These are phyloP conservation scores for Astatotilapia flaviijosephi DNA, from an alignment of 2,113 vertebrate species.

Conservation along the genomic window DNA sequence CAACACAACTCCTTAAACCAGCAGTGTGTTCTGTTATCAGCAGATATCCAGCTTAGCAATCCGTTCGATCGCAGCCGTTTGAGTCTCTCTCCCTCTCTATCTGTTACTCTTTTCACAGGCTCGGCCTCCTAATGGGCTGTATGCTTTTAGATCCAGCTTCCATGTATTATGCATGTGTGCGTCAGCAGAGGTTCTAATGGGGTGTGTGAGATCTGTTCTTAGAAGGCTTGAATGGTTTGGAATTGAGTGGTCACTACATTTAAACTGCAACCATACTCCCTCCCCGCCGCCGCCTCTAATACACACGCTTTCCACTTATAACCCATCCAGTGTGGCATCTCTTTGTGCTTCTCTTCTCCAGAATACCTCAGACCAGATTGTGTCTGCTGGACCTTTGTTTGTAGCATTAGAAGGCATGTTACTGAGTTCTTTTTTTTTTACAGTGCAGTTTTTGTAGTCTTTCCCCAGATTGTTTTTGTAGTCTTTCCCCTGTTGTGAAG, in stretches of 20 bases:
- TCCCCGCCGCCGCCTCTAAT: neutral
- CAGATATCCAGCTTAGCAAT: neutral
- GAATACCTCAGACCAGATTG: neutral
- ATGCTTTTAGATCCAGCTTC: slow-evolving; percentile 63
- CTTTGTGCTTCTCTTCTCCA: neutral
- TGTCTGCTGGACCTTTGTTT: neutral
- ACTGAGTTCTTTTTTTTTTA: neutral
- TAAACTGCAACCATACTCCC: slow-evolving; percentile 21
- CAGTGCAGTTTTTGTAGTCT: neutral
- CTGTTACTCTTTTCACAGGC: neutral
- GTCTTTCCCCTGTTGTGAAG: neutral
- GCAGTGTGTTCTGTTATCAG: slow-evolving; percentile 9
- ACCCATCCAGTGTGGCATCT: neutral
- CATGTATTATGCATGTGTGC: slow-evolving; percentile 73
- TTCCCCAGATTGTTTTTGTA: neutral
- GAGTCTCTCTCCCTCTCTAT: slow-evolving; percentile 14
- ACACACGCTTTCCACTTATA: neutral
- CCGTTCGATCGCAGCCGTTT: neutral
- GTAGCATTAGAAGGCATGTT: neutral
- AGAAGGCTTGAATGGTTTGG: slow-evolving; percentile 55
- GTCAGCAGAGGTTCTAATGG: slow-evolving; percentile 67
- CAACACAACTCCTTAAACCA: slow-evolving; percentile 2
- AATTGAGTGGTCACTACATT: slow-evolving; percentile 56
- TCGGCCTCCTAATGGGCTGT: slow-evolving; percentile 60
- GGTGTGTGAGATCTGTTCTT: slow-evolving; percentile 59